Conservation (phyloP, 2,113 vertebrate genomes). For the Lepisosteus osseus region DNA sequence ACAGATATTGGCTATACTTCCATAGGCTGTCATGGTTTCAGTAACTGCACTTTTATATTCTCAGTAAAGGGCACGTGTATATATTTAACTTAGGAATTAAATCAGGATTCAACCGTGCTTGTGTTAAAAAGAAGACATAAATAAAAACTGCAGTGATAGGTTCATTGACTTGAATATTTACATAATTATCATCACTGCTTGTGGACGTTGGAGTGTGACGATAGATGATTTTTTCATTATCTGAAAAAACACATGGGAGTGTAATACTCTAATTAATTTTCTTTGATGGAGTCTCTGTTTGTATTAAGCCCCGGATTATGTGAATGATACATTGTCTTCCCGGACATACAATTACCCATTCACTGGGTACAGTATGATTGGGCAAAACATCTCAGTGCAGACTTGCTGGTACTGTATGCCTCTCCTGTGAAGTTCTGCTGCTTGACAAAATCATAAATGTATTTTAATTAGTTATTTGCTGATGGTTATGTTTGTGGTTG, state of each 20-base stretch:
- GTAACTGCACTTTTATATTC: no score
- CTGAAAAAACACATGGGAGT: conserved; percentile 67
- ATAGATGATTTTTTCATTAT: conserved; percentile 73
- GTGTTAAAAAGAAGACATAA: conserved; percentile 22
- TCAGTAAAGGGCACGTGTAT: no score
- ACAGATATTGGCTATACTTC: no score
- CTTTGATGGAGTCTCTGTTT: conserved; percentile 67
- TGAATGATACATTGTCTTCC: conserved; percentile 62
- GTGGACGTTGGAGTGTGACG: conserved; percentile 63
- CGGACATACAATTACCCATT: conserved; percentile 39
- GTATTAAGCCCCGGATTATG: conserved; percentile 59
- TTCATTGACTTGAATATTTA: conserved; percentile 66
- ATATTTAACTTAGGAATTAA: background rate
- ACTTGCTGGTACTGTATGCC: no score
- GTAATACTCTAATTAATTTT: conserved; percentile 71
- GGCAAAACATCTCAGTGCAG: background rate
- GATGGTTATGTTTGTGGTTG: no score
- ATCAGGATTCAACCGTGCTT: conserved; percentile 7
- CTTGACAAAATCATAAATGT: no score
- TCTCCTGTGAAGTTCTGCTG: no score
- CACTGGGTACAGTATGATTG: conserved; percentile 31
- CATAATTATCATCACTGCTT: conserved; percentile 64
- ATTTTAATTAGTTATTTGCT: no score
- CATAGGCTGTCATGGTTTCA: background rate
- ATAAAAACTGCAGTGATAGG: conserved; percentile 47